phyloP scores from a whole-genome alignment of 2,888 invertebrate species.

The Diarsia mendica region DNA sequence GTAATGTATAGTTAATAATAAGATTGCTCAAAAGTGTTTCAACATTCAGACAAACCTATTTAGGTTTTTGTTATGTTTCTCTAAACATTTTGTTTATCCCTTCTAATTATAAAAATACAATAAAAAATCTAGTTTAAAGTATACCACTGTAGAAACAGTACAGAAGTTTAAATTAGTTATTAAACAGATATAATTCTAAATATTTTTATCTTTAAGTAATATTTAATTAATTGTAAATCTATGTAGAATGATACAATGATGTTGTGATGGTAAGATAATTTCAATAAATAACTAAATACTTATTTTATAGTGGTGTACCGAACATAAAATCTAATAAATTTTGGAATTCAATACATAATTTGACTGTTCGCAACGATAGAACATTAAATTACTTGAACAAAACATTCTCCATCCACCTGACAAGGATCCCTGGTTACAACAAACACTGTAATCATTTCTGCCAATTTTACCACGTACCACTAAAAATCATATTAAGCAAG shows the following conservation, averaged over 20 bases:
- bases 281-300: background rate
- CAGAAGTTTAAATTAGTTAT: background rate
- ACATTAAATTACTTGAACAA: background rate
- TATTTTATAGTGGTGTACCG: background rate
- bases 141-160: background rate
- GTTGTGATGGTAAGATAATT: background rate
- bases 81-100: background rate
- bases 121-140: background rate
- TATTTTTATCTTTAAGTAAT: background rate
- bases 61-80: background rate
- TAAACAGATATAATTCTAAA: background rate
- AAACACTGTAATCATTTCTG: conserved; percentile 7
- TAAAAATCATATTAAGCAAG: conserved; percentile 13
- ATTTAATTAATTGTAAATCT: background rate
- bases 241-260: background rate
- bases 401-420: background rate
- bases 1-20: background rate
- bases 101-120: too few species aligned
- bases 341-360: background rate
- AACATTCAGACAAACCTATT: background rate
- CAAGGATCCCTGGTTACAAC: background rate
- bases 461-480: background rate
- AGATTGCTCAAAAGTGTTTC: background rate
- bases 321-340: background rate
- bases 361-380: background rate